Evolutionary conservation across 1,140 invertebrate genomes (phyloP).

Genomic region (Diachasma alloeum): DNA sequence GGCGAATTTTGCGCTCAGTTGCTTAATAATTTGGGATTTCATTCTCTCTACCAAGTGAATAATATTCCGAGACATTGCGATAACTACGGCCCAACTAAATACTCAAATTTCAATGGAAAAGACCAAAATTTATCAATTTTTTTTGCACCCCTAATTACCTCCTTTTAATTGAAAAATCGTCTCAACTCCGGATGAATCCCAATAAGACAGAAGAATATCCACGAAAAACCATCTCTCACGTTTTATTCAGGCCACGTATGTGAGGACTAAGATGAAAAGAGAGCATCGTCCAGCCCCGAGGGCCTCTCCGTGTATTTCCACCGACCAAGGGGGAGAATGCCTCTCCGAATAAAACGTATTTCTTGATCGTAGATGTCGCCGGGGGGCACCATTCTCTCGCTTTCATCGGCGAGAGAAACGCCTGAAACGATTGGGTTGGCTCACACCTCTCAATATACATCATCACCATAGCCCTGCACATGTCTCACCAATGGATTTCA

Average conservation of each 20-base stretch:
- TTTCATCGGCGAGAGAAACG: not conserved
- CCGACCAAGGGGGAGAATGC: not conserved
- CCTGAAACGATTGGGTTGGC: not conserved
- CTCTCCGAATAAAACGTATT: not conserved
- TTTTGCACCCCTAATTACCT: no score
- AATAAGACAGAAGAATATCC: no score
- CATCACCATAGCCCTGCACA: not conserved
- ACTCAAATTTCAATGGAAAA: no score
- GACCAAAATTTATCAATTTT: no score
- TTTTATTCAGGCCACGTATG: not conserved
- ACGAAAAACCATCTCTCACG: not conserved
- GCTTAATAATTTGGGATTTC: no score
- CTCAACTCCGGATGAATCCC: no score
- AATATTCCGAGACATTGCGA: no score
- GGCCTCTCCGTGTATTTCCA: not conserved
- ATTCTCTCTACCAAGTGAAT: no score
- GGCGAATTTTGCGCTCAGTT: no score
- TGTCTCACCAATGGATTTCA: not conserved
- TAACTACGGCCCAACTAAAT: no score
- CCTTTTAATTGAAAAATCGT: no score
- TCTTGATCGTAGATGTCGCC: constrained; percentile 7
- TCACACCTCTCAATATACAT: not conserved
- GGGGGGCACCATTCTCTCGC: not conserved
- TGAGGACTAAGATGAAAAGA: not conserved
- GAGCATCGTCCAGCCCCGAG: not conserved